Percentiles rank a stretch among this genome's conserved stretches.
phyloP scores from a whole-genome alignment of 2,797 vertebrate species.

The Prionace glauca region DNA sequence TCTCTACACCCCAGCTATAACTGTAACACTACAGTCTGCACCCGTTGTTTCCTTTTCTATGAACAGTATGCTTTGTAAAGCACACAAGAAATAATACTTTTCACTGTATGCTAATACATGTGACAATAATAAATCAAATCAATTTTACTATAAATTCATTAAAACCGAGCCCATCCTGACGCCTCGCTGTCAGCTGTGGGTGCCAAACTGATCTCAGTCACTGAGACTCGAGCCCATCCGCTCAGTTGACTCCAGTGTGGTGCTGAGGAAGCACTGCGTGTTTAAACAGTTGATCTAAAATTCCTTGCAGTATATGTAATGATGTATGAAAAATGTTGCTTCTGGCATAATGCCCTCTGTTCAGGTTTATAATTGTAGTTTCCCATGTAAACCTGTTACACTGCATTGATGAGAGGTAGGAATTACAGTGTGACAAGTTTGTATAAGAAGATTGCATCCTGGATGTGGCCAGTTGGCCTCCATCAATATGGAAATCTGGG shows the following conservation, averaged over 20 bases:
- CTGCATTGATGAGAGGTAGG: background rate
- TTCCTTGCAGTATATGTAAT: background rate
- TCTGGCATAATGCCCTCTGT: background rate
- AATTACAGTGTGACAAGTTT: background rate
- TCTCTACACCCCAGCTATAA: too few relatives aligned
- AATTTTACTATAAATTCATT: background rate
- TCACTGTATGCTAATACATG: too few relatives aligned
- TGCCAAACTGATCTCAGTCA: too few relatives aligned
- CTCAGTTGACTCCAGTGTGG: background rate
- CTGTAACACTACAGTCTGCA: too few relatives aligned
- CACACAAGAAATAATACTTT: too few relatives aligned
- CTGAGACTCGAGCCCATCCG: background rate
- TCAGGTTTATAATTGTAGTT: background rate
- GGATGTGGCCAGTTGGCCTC: background rate
- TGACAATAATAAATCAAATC: too few relatives aligned
- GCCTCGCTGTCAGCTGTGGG: background rate
- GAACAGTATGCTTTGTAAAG: too few relatives aligned
- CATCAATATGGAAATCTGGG: background rate
- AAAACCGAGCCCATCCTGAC: background rate
- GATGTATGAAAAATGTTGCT: background rate
- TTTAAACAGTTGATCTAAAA: background rate
- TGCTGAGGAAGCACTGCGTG: background rate
- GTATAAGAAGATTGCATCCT: background rate
- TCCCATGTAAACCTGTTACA: background rate
- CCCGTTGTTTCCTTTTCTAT: too few relatives aligned